These are phyloP conservation scores for Percina caprodes DNA, from an alignment of 2,113 vertebrate species.

Conservation along the genomic window DNA sequence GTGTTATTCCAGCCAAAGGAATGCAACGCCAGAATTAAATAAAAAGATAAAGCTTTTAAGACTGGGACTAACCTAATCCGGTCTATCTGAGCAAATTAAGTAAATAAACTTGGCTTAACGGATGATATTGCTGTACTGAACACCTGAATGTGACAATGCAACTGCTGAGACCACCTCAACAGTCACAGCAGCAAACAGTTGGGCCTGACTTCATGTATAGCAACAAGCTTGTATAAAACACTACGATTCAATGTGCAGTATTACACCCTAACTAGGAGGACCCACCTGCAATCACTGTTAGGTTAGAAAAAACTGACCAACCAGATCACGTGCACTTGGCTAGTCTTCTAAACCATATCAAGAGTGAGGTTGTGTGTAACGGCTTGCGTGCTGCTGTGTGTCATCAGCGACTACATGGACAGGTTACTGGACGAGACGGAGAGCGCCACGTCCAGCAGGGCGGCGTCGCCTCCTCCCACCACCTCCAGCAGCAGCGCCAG, in stretches of 20 bases:
- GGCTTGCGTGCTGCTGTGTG: slow-evolving; percentile 35
- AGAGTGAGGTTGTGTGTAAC: slow-evolving; percentile 25
- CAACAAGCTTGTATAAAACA: not conserved
- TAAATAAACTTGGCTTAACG: not conserved
- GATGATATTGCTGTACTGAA: not conserved
- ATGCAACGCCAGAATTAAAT: not conserved
- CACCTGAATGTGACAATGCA: not conserved
- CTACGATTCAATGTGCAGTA: not conserved
- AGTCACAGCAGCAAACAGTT: not conserved
- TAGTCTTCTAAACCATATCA: not conserved
- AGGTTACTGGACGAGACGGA: slow-evolving; percentile 93
- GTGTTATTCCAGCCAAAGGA: not conserved
- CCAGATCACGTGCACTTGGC: not conserved
- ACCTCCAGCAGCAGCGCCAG: slow-evolving; percentile 92
- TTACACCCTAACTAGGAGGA: not conserved
- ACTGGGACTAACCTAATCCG: not conserved
- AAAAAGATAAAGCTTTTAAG: not conserved
- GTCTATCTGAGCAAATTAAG: not conserved
- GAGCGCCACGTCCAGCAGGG: slow-evolving; percentile 90
- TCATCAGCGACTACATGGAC: slow-evolving; percentile 94
- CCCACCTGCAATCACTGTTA: too few relatives aligned
- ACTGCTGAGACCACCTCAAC: not conserved
- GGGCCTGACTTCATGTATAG: not conserved
- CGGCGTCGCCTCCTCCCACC: slow-evolving; percentile 89
- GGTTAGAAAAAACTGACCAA: not conserved